A percentile compares a stretch with the other conserved stretches of the same genome.
These are phyloP conservation scores for Callimorpha dominula DNA, from an alignment of 2,888 invertebrate genomes.

Conservation along the genomic window DNA sequence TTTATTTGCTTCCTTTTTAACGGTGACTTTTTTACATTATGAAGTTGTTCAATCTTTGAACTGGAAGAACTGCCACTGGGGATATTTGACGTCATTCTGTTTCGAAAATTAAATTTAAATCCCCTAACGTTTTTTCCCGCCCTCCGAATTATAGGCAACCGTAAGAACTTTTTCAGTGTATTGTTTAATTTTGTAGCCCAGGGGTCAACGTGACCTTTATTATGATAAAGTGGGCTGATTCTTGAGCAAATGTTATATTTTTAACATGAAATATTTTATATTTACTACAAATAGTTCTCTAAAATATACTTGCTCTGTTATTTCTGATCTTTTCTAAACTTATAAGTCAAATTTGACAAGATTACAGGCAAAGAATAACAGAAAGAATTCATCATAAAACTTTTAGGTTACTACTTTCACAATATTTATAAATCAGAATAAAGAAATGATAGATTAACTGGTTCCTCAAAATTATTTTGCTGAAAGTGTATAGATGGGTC, in stretches of 20 bases:
- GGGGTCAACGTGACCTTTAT: conserved; percentile 64
- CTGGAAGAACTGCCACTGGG: conserved; percentile 74
- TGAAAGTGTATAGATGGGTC: too few relatives aligned
- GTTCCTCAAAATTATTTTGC: too few relatives aligned
- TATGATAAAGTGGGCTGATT: conserved; percentile 44
- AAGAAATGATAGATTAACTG: too few relatives aligned
- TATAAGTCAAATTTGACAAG: background rate
- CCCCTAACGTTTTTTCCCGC: conserved; percentile 82
- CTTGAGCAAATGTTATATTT: too few relatives aligned
- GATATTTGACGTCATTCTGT: conserved; percentile 81
- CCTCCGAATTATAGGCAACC: conserved; percentile 79
- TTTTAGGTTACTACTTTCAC: too few relatives aligned
- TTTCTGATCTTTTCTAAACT: too few relatives aligned
- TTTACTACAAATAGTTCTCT: conserved; percentile 28
- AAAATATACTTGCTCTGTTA: conserved; percentile 7
- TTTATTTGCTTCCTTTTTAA: conserved; percentile 62
- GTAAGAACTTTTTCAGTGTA: conserved; percentile 71
- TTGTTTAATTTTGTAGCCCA: conserved; percentile 69
- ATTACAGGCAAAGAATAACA: too few relatives aligned
- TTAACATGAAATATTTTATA: too few relatives aligned
- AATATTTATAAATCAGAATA: too few relatives aligned
- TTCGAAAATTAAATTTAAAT: conserved; percentile 86
- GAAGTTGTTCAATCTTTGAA: conserved; percentile 72
- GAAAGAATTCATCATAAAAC: background rate
- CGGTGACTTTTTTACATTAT: conserved; percentile 57